Evolutionary conservation across 1,140 invertebrate genomes (phyloP), one percentile per base, ranked within the genome.

Genomic region (Drosophila bifasciata): DNA sequence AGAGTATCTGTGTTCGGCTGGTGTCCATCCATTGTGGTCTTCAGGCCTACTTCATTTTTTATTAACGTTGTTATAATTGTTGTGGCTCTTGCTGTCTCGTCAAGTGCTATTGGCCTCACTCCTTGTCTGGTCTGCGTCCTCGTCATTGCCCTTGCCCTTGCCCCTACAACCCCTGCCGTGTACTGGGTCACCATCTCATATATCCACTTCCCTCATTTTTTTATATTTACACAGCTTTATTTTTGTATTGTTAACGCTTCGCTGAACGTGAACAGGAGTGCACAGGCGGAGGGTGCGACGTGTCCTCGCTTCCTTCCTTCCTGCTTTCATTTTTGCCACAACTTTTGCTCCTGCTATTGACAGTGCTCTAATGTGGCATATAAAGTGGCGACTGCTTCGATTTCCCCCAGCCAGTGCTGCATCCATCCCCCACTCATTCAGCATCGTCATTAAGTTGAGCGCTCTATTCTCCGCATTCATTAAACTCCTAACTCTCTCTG

Each of bases 181-280:
- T 3, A 13, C 3, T 36, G 32, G 32, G 32, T 13, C 25, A 58
- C 17, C 48, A 39, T 36, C 49, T 25, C 15, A n/a, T 23, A 17
- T 48, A 41, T 17, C 21, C 11, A 28, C 40, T 45, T 46, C 50
- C 15, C 43, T 61, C 58, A 32, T 49, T 50, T 70, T 60, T 76
- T 53, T 59, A 67, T 80, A 86, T 85, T 86, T 77, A 74, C 58
- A 84, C 63, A 69, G 49, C 56, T 76, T 60, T 85, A 60, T 73
- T 85, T 86, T 70, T 52, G 73, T 57, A 70, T 66, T 81, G 56
- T 77, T 81, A 63, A 74, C 81, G 61, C 77, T 50, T 86, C 77
- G 68, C 81, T 85, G 69, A 58, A 56, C 74, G 19, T 32, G 41
- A 70, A 52, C 46, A 75, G 55, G 43, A 16, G 52, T 23, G 11